phyloP scores from a whole-genome alignment of 2,113 vertebrate genomes.

The Orycteropus afer region DNA sequence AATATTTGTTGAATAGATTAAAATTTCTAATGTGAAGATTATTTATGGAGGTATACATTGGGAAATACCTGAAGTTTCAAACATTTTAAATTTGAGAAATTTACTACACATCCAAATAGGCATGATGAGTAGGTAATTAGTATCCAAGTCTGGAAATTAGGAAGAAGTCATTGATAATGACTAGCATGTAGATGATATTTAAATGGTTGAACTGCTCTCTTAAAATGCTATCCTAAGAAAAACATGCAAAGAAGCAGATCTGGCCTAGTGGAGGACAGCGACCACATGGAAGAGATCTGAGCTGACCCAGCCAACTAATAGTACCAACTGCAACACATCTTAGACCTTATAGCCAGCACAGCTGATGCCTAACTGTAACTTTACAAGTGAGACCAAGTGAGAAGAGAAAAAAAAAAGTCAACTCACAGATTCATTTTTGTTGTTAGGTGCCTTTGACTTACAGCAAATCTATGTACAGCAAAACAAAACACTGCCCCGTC shows the following conservation, averaged over 20 bases:
- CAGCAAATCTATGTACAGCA: no score
- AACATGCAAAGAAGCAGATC: neutral
- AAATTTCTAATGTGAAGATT: neutral
- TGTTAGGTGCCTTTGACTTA: no score
- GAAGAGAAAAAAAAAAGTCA: neutral
- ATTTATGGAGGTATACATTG: neutral
- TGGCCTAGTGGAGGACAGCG: neutral
- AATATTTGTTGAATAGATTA: neutral
- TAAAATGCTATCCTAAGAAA: neutral
- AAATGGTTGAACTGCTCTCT: neutral
- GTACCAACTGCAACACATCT: neutral
- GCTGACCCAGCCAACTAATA: neutral
- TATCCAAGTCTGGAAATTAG: neutral
- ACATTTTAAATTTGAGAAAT: neutral
- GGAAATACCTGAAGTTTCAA: neutral
- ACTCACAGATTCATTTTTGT: no score
- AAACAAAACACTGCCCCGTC: no score
- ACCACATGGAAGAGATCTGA: neutral
- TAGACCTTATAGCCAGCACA: neutral
- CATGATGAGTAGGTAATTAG: neutral
- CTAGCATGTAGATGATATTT: neutral
- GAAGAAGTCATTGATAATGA: neutral
- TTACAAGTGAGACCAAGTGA: neutral
- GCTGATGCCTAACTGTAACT: neutral
- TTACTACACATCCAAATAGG: neutral